These are phyloP conservation scores for Hirundichthys speculiger DNA, from an alignment of 2,113 vertebrate genomes.

Conservation along the genomic window DNA sequence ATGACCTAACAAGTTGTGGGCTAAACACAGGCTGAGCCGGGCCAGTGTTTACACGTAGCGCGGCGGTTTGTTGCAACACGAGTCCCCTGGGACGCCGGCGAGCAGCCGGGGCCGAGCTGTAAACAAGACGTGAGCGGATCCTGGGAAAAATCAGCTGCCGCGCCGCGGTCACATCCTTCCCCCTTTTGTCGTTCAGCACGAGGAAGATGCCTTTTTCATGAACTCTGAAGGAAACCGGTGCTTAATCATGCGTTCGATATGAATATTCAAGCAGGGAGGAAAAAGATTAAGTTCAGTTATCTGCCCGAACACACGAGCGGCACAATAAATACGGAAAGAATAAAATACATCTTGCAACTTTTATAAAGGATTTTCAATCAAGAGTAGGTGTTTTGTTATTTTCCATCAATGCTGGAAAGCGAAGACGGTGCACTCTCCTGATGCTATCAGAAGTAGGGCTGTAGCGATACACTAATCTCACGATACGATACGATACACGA, in stretches of 20 bases:
- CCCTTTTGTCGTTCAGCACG: neutral
- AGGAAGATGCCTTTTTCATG: neutral
- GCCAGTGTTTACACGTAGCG: constrained; percentile 59
- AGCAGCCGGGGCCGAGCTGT: constrained; percentile 23
- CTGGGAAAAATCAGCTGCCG: constrained; percentile 46
- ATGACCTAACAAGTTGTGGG: constrained; percentile 59
- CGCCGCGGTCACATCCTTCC: constrained; percentile 24
- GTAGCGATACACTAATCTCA: no score
- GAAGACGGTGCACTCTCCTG: constrained; percentile 45
- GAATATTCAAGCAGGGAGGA: neutral
- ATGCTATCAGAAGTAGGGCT: constrained; percentile 39
- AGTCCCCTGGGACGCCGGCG: constrained; percentile 56
- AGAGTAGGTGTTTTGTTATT: no score
- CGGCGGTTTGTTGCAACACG: constrained; percentile 34
- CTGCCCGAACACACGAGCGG: rapidly evolving
- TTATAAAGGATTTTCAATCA: neutral
- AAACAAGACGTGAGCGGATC: constrained; percentile 42
- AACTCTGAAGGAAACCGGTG: neutral
- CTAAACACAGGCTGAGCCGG: constrained; percentile 63
- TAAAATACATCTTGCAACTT: neutral
- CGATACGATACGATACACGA: no score
- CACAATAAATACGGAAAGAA: neutral
- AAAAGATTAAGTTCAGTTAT: no score
- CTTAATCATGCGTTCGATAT: neutral
- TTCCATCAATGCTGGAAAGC: constrained; percentile 20